These are phyloP conservation scores for Apodemus agrarius DNA, from an alignment of 2,797 vertebrate species.

Conservation along the genomic window DNA sequence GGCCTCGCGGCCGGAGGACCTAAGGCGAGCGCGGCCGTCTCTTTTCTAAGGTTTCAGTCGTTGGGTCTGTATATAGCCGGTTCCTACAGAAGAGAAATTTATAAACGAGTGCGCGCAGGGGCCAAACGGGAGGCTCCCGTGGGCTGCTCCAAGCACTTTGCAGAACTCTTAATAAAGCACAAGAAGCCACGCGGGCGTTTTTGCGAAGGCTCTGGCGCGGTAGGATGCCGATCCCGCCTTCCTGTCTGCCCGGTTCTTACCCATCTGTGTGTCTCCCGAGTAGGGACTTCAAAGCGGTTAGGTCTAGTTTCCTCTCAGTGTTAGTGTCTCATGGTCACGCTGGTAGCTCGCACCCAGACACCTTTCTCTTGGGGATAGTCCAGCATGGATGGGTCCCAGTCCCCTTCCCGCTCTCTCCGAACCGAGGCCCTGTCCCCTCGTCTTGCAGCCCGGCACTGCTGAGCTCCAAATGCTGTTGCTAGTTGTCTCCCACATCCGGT, in stretches of 20 bases:
- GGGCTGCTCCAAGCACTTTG: constrained; percentile 52
- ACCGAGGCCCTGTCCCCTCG: background rate
- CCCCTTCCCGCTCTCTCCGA: background rate
- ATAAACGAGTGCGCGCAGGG: constrained; percentile 22
- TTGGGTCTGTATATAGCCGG: background rate
- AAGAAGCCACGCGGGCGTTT: constrained; percentile 15
- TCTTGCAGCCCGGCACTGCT: no score
- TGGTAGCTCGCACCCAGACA: background rate
- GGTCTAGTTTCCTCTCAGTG: background rate
- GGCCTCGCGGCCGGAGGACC: background rate
- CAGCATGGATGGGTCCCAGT: background rate
- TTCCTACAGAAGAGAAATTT: constrained; percentile 53
- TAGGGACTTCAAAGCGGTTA: background rate
- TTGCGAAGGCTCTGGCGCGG: background rate
- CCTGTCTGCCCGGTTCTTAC: background rate
- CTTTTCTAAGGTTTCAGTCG: background rate
- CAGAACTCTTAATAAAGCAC: constrained; percentile 74
- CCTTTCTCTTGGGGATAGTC: background rate
- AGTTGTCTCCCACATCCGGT: background rate
- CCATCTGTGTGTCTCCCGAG: background rate
- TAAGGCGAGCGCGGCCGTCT: background rate
- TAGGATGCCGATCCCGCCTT: background rate
- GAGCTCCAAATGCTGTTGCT: background rate
- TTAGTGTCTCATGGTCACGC: background rate
- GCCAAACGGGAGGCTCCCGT: background rate